Percentiles rank a stretch among this genome's conserved stretches.
Evolutionary conservation across 2,113 vertebrate genomes (phyloP).

Genomic region (Ophthalmolycus amberensis): DNA sequence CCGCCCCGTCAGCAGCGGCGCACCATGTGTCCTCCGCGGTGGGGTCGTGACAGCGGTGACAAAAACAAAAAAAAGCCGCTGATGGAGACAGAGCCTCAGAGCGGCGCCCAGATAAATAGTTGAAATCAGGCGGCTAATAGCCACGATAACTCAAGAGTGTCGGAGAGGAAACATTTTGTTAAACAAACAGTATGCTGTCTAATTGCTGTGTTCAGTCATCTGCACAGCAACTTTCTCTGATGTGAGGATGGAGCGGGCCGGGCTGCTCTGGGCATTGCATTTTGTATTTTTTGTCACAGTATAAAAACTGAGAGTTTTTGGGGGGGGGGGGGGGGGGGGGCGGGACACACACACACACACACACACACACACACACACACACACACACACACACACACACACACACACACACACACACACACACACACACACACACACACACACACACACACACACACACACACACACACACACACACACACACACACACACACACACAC

Average conservation of each 20-base stretch:
- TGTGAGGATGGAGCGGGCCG: constrained; percentile 52
- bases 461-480: too few species aligned
- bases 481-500: too few species aligned
- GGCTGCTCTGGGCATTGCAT: constrained; percentile 57
- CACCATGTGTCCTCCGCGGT: constrained; percentile 70
- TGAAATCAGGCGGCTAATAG: constrained; percentile 92
- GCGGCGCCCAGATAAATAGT: constrained; percentile 88
- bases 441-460: too few species aligned
- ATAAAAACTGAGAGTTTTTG: constrained; percentile 8
- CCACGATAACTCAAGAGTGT: constrained; percentile 93
- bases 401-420: too few species aligned
- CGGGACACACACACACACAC: background rate
- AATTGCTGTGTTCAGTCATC: constrained; percentile 93
- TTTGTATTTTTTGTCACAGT: constrained; percentile 38
- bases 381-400: too few species aligned
- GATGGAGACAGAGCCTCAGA: constrained; percentile 83
- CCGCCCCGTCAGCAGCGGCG: constrained; percentile 68
- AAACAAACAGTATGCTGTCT: constrained; percentile 94
- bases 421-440: too few species aligned
- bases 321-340: background rate
- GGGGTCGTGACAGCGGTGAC: constrained; percentile 67
- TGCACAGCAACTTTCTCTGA: constrained; percentile 77
- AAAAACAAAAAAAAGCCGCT: constrained; percentile 66
- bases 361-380: too few species aligned
- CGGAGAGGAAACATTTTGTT: constrained; percentile 89